Evolutionary conservation across 2,797 vertebrate genomes (phyloP), one percentile per base, ranked within the genome.

Genomic region (Pelodytes ibericus): DNA sequence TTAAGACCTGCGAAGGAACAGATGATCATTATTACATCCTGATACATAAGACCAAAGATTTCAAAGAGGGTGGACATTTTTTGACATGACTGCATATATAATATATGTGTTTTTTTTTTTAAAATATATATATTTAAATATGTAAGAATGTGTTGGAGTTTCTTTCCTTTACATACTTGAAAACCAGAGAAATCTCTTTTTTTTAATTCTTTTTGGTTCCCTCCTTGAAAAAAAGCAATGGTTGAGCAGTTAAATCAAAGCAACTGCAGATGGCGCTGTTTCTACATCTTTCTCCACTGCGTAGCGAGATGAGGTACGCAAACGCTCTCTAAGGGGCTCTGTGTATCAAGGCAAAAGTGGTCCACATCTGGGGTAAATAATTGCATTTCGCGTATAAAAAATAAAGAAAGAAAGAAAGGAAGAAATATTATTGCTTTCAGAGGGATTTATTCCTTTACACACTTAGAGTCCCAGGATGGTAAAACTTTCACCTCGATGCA

Each of bases 241-340:
- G n/a, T n/a, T n/a, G 9, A 18, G 60, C 39, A 68, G 22, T 16
- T 26, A 27, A 15, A 61, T 11, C 3, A 5, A 11, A 4, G 13
- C 10, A 2, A 10, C 74, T 22, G 24, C 49, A 75, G 74, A 70
- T 75, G 74, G 74, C 6, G 65, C 30, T 39, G 24, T 56, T 62
- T 39, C 15, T 27, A 39, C 44, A 75, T 49, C 2, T 39, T 29
- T 59, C 1, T 13, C 41, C 15, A 25, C 22, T 53, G 0, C 51
- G 3, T 27, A 24, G 11, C n/a, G n/a, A 7, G 15, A 18, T 30
- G 27, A 66, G 26, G 24, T 22, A 44, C 22, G 25, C 13, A 26
- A 44, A 18, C 16, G 13, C 9, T 66, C 63, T 24, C 63, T 53
- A 26, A 41, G 22, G 15, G 30, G 16, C 29, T 36, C 27, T 39